Base-by-base conservation (phyloP, 2,113 vertebrate species). In the Garra rufa region DNA sequence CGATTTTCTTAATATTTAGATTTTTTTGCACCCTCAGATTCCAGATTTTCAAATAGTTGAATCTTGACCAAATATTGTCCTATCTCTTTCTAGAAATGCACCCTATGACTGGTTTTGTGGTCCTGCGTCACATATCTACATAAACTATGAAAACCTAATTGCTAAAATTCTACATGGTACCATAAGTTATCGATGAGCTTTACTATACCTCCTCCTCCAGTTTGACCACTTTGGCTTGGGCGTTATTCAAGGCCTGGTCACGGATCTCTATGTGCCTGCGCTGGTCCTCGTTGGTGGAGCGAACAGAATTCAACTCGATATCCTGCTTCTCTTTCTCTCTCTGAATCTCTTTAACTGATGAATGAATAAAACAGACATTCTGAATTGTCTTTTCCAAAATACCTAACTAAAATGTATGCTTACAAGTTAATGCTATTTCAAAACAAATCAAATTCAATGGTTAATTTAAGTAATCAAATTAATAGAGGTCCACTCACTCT, bases 141-240 rank as follows among this genome's bases (percentile, higher is more conserved):
- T 34, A 34, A 34, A 34, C 34, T 34, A 76, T 19, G 14, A 9
- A 75, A 15, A 44, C 10, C 0, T 1, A 71, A 61, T 43, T 21
- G 38, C 26, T 83, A 43, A 48, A 74, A 41, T 9, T 30, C 15
- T 21, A 67, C 63, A 67, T 3, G 63, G 63, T 14, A 43, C 41
- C 21, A n/a, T 14, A 24, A 11, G 5, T 76, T 30, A 13, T 75
- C 55, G 76, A 9, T 61, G 69, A 85, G 57, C 90, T 92, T 17
- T 91, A 99, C 90, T 92, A 10, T 91, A 99, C 98, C 96, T 99
- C 98, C 90, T 99, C 98, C 90, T 99, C 98, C 89, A 99, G 91
- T 81, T 99, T 99, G 86, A 99, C 97, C 90, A 99, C 98, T 89
- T 98, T 99, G 87, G 97, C 98, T 90, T 99, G 98, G 28, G 98